Evolutionary conservation across 2,113 vertebrate species (phyloP), one percentile per base, ranked within the genome.

Genomic region (Oreochromis tanganicae): DNA sequence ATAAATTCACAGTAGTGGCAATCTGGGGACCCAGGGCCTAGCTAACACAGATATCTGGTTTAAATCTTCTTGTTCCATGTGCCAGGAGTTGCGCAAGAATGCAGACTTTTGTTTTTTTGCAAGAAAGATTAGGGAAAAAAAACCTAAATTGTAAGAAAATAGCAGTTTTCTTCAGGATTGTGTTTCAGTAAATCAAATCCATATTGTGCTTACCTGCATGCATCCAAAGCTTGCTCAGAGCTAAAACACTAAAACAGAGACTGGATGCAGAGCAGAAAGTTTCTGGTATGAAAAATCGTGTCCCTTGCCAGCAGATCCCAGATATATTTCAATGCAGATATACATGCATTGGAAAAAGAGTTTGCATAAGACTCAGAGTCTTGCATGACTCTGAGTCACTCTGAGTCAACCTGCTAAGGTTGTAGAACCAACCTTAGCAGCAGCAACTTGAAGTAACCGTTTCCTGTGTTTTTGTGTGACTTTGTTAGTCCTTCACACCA

Each of bases 31-130:
- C 2, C 24, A 50, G 71, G 24, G 27, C 6, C 43, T 50, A 50
- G 0, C 0, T 5, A 29, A 24, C 16, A 75, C 24, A 48, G 43
- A 7, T 75, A 75, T 75, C 24, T 19, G 43, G 9, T 75, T 75
- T 29, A 75, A 29, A 75, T 48, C 13, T 19, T 29, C 13, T 71
- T 48, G 13, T 46, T 73, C 38, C 0, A 1, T 48, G 0, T 50
- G 43, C 71, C 71, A 78, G 71, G 27, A 48, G 14, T 32, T 78
- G 24, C 0, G 0, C 4, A 50, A 50, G 16, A 50, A 75, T 32
- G 24, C 6, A 50, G 43, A 50, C 16, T 73, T 73, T 43, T 43
- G n/a, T 68, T 41, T 27, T 43, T 43, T 9, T 71, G 7, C 66
- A 43, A 71, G 8, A 27, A 71, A 2, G 19, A 14, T 36, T 1